Base-by-base conservation (phyloP, 2,797 vertebrate genomes). In the Bovichtus variegatus region DNA sequence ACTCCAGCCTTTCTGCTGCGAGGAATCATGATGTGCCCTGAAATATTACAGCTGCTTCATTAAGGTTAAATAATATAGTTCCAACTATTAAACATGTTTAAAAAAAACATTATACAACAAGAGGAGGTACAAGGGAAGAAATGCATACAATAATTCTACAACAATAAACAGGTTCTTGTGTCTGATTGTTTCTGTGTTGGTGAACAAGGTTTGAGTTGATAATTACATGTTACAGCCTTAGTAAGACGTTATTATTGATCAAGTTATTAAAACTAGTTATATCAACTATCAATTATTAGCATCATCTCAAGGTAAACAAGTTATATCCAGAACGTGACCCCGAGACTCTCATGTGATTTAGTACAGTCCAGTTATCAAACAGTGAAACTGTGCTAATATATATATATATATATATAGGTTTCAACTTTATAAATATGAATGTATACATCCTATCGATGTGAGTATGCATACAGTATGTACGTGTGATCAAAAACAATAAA, bases 31-130 rank as follows among this genome's bases (percentile, higher is more conserved):
- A 6, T 53, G 18, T 47, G 21, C 40, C 41, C 34, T 64, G 10
- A 71, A 60, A 75, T 64, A 66, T 66, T 54, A 1, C 23, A 76
- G 13, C 58, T 15, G 1, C 8, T 76, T 66, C 21, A 59, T 57
- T 29, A 70, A 21, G 44, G 19, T 71, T 2, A 2, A 62, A 72
- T 66, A 44, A 70, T 5, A 58, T 27, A 6, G n/a, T n/a, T n/a
- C n/a, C n/a, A n/a, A n/a, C n/a, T 36, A 9, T 63, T 58, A 23
- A 54, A 53, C 2, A 0, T 64, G 5, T 67, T 71, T 40, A n/a
- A n/a, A 25, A 61, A 43, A 27, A 57, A 36, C 7, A 53, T 57
- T 62, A 15, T 36, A 23, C 65, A 16, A 36, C 4, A 41, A 34
- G 6, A n/a, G n/a, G 18, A 67, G n/a, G 46, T 29, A 69, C 15